Evolutionary conservation across 2,888 invertebrate genomes (phyloP).

Genomic region (Synanthedon andrenaeformis): DNA sequence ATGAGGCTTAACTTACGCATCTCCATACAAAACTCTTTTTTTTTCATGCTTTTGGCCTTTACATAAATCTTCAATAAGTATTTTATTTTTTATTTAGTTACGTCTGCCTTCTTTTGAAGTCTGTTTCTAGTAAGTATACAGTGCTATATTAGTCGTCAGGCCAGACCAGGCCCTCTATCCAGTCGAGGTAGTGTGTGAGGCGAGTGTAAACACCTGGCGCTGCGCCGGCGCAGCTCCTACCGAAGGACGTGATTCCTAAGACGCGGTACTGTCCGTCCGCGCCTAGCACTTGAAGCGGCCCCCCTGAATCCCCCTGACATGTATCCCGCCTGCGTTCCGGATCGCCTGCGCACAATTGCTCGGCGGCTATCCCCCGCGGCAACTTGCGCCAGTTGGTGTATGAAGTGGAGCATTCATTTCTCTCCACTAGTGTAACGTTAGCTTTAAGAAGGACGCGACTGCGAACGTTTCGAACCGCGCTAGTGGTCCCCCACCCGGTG

Average conservation of each 20-base stretch:
- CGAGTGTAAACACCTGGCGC: conserved; percentile 58
- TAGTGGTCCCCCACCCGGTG: conserved; percentile 57
- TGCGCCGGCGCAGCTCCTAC: conserved; percentile 49
- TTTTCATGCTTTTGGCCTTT: too few relatives aligned
- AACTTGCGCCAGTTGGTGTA: conserved; percentile 43
- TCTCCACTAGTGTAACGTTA: conserved; percentile 31
- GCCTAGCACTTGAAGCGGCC: conserved; percentile 37
- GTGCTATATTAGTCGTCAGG: conserved; percentile 1
- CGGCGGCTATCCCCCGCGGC: conserved; percentile 33
- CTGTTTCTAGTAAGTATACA: too few relatives aligned
- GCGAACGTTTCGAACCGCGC: conserved; percentile 32
- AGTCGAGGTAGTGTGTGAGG: conserved; percentile 45
- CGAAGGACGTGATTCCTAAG: conserved; percentile 60
- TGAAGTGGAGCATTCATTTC: conserved; percentile 27
- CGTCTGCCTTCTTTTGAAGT: too few relatives aligned
- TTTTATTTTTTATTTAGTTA: too few relatives aligned
- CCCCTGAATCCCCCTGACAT: conserved; percentile 62
- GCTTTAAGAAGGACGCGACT: conserved; percentile 45
- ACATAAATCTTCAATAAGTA: too few relatives aligned
- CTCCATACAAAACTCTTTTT: too few relatives aligned
- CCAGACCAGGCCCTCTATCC: conserved; percentile 56
- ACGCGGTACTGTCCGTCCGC: conserved; percentile 33
- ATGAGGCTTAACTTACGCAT: too few relatives aligned
- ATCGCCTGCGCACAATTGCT: conserved; percentile 56
- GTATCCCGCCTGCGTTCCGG: conserved; percentile 40